phyloP scores from a whole-genome alignment of 2,797 vertebrate species.

The Clarias laeviceps region DNA sequence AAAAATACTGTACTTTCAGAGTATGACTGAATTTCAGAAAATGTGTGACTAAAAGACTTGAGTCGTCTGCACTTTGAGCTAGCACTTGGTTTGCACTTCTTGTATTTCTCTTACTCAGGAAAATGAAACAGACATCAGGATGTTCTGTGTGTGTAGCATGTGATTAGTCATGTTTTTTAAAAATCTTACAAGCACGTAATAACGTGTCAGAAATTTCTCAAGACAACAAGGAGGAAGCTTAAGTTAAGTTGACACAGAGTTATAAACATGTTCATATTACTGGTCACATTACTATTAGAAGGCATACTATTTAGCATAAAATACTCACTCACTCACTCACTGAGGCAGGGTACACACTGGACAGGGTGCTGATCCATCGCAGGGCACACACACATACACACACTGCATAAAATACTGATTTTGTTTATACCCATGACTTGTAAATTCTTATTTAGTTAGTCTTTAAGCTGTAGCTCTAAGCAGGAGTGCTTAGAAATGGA shows the following conservation, averaged over 20 bases:
- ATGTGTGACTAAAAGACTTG: background rate
- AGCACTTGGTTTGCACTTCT: constrained; percentile 13
- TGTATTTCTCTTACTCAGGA: constrained; percentile 3
- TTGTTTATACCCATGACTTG: background rate
- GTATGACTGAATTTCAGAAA: background rate
- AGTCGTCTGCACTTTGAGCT: background rate
- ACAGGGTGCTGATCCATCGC: too few species aligned
- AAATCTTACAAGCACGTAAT: background rate
- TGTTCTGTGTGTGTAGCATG: background rate
- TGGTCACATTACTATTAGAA: too few species aligned
- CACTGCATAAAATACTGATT: background rate
- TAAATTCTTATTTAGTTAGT: background rate
- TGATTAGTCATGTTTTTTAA: background rate
- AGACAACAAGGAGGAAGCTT: background rate
- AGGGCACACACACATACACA: too few species aligned
- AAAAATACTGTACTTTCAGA: background rate
- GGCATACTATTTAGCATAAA: background rate
- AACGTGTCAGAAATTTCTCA: background rate
- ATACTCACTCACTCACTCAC: too few species aligned
- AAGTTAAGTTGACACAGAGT: background rate
- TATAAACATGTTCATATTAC: background rate
- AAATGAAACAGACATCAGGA: background rate
- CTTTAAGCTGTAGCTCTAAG: too few species aligned
- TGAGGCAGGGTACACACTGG: too few species aligned
- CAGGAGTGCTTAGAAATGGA: background rate